Base-by-base conservation (phyloP, 2,797 vertebrate genomes). In the Tiaroga cobitis region DNA sequence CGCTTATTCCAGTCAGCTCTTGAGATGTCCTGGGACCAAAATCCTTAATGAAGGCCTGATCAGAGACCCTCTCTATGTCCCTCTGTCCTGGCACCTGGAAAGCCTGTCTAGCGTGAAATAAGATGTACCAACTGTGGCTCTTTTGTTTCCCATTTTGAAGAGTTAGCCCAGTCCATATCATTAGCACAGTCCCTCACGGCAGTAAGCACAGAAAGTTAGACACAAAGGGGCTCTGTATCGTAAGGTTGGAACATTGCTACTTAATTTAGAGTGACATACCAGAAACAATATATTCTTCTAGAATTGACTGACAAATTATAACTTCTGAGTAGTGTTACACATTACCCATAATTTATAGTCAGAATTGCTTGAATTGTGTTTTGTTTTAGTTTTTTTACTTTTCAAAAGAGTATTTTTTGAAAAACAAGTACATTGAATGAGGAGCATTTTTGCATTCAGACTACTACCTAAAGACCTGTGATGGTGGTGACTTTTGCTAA, bases 311-410 rank as follows among this genome's bases (percentile, higher is more conserved):
- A 32, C 63, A 63, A 72, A 81, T 92, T 92, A 94, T 94, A 93
- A 91, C 18, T 54, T 11, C 8, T 76, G 10, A 41, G 70, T 37
- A 69, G 34, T 8, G 18, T 4, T 92, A 88, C 91, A 80, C 88
- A 89, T 91, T 89, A 93, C 92, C 88, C 88, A 92, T 90, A 90
- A 92, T 92, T 90, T 91, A 93, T 91, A 92, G 91, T 94, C 93
- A 92, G 93, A 94, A 94, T 95, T 93, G 92, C 92, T 91, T 76
- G 21, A 76, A 24, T 18, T 73, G 41, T 73, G 41, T 8, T n/a
- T 7, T 70, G 18, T 19, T 8, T 7, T 21, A 0, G 0, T 19
- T 32, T 21, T 21, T 34, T 43, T 54, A 74, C 56, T 2, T 26
- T 73, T 49, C 26, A 32, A 18, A 29, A 19, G 4, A 2, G 1